phyloP scores from a whole-genome alignment of 2,888 invertebrate species.

The Conus canariensis region DNA sequence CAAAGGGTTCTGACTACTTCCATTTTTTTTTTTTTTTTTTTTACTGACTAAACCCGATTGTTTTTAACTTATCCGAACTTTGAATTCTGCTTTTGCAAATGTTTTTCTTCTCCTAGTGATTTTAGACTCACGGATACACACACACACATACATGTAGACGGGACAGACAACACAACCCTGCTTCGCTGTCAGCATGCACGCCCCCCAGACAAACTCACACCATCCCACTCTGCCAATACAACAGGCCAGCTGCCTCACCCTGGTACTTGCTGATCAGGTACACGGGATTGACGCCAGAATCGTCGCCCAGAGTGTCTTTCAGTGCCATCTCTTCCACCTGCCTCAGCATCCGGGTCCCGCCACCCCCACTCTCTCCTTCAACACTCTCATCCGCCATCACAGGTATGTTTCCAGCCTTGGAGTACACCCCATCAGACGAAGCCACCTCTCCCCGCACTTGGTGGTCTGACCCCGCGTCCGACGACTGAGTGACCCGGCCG shows the following conservation, averaged over 20 bases:
- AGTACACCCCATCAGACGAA: background rate
- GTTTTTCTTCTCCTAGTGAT: too few relatives aligned
- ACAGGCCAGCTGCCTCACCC: constrained; percentile 47
- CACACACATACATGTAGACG: background rate
- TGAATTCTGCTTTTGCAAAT: too few relatives aligned
- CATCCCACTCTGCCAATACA: too few relatives aligned
- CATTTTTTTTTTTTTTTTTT: too few relatives aligned
- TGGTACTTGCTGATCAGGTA: constrained; percentile 61
- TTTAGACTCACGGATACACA: background rate
- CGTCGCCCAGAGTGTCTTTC: constrained; percentile 24
- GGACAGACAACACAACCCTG: too few relatives aligned
- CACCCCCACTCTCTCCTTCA: background rate
- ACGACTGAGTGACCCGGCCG: background rate
- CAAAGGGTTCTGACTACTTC: too few relatives aligned
- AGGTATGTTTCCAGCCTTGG: background rate
- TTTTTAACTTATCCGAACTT: too few relatives aligned
- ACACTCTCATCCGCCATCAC: background rate
- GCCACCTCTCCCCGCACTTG: background rate
- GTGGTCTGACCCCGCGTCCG: background rate
- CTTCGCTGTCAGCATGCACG: too few relatives aligned
- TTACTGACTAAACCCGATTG: too few relatives aligned
- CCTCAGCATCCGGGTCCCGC: background rate
- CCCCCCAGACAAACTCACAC: too few relatives aligned
- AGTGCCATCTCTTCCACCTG: constrained; percentile 20
- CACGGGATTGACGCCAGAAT: constrained; percentile 60